phyloP scores from a whole-genome alignment of 2,797 vertebrate genomes.

The Galagoides demidoff region DNA sequence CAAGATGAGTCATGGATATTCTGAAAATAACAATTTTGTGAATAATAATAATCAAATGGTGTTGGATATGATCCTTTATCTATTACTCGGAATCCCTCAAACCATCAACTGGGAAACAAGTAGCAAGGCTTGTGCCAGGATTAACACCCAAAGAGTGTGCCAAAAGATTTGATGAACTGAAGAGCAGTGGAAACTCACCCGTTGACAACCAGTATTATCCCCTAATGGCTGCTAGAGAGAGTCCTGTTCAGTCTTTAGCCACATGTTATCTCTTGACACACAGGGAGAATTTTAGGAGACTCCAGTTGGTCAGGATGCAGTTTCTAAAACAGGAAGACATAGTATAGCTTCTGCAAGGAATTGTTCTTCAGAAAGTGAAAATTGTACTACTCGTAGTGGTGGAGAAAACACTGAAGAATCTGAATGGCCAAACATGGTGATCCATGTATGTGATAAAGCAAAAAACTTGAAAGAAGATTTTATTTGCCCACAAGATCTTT shows the following conservation, averaged over 20 bases:
- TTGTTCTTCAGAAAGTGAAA: slow-evolving; percentile 90
- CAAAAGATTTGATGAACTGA: slow-evolving; percentile 96
- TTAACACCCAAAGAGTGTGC: slow-evolving; percentile 98
- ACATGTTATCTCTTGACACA: no score
- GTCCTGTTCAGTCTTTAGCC: slow-evolving; percentile 89
- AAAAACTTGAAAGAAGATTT: slow-evolving; percentile 99
- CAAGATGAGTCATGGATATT: slow-evolving; percentile 96
- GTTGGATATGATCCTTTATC: slow-evolving; percentile 97
- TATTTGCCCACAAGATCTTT: slow-evolving; percentile 95
- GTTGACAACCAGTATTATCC: slow-evolving; percentile 94
- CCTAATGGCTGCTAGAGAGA: slow-evolving; percentile 88
- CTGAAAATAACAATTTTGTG: slow-evolving; percentile 97
- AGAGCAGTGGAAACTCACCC: slow-evolving; percentile 91
- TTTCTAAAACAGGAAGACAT: slow-evolving; percentile 90
- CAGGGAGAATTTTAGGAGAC: slow-evolving; percentile 88
- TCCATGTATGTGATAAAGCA: slow-evolving; percentile 98
- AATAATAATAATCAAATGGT: slow-evolving; percentile 97
- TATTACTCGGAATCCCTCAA: slow-evolving; percentile 93
- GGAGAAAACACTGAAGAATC: slow-evolving; percentile 89
- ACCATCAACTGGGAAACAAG: slow-evolving; percentile 97
- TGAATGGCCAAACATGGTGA: slow-evolving; percentile 94
- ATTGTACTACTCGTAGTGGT: slow-evolving; percentile 85
- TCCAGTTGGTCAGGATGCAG: slow-evolving; percentile 87
- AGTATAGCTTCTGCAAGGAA: slow-evolving; percentile 86
- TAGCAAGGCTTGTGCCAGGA: slow-evolving; percentile 96